Evolutionary conservation across 1,140 invertebrate genomes (phyloP).

Genomic region (Meloidogyne floridensis): DNA sequence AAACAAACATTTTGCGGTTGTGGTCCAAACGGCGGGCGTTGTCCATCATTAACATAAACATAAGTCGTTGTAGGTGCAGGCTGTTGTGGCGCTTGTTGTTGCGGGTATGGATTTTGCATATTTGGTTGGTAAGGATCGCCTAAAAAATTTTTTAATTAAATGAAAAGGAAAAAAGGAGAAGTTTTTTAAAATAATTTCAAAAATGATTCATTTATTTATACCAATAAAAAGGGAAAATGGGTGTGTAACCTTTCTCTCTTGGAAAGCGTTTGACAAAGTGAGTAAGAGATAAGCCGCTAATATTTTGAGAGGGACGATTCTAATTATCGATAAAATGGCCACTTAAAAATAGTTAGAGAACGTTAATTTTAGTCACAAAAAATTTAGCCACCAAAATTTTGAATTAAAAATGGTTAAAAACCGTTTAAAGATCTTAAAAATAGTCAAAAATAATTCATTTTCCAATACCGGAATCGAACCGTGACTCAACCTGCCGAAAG

Average conservation of each 20-base stretch:
- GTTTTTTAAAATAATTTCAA: conserved; percentile 19
- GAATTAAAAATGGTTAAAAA: too few species aligned
- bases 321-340: not conserved
- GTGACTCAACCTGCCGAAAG: too few species aligned
- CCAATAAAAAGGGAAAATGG: not conserved
- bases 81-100: not conserved
- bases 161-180: not conserved
- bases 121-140: conserved; percentile 32
- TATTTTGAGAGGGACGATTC: too few species aligned
- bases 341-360: not conserved
- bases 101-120: conserved; percentile 26
- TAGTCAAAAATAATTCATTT: too few species aligned
- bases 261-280: not conserved
- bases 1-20: conserved; percentile 34
- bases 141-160: not conserved
- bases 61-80: conserved; percentile 27
- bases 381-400: too few species aligned
- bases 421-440: too few species aligned
- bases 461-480: too few species aligned
- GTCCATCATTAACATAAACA: conserved; percentile 36
- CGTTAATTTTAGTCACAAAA: too few species aligned
- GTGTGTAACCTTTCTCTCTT: not conserved
- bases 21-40: conserved; percentile 4
- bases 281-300: conserved; percentile 2
- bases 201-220: not conserved